These are phyloP conservation scores for Troides aeacus DNA, from an alignment of 2,888 invertebrate species.

Conservation along the genomic window DNA sequence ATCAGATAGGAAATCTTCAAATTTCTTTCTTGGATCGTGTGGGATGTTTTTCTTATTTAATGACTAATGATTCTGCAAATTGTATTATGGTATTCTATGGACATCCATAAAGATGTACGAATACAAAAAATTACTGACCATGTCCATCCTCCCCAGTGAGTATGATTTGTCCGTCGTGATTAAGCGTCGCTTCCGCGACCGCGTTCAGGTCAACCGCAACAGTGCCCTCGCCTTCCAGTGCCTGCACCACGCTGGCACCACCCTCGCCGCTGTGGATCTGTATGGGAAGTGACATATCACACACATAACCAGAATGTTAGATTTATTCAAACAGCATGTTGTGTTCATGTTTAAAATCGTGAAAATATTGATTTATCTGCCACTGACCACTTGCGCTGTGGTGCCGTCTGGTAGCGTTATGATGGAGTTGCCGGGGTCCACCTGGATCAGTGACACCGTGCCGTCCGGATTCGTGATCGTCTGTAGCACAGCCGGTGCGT, in stretches of 20 bases:
- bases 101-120: background rate
- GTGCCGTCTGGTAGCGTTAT: slow-evolving; percentile 97
- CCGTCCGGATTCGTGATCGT: slow-evolving; percentile 98
- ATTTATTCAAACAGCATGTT: too few species aligned
- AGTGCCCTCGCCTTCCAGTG: slow-evolving; percentile 86
- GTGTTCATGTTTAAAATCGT: too few species aligned
- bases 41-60: too few species aligned
- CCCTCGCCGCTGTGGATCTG: slow-evolving; percentile 85
- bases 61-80: too few species aligned
- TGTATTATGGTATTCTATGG: too few species aligned
- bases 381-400: slow-evolving; percentile 90
- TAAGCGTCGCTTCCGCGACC: slow-evolving; percentile 93
- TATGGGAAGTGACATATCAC: background rate
- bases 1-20: too few species aligned
- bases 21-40: too few species aligned
- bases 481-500: slow-evolving; percentile 94
- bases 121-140: slow-evolving; percentile 73
- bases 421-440: slow-evolving; percentile 95
- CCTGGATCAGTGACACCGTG: slow-evolving; percentile 96
- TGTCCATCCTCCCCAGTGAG: slow-evolving; percentile 97
- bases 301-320: too few species aligned
- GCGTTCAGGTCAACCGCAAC: slow-evolving; percentile 93
- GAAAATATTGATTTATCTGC: background rate
- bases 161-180: slow-evolving; percentile 96
- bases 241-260: slow-evolving; percentile 83